phyloP scores from a whole-genome alignment of 2,113 vertebrate genomes.

The Podarcis cretensis region DNA sequence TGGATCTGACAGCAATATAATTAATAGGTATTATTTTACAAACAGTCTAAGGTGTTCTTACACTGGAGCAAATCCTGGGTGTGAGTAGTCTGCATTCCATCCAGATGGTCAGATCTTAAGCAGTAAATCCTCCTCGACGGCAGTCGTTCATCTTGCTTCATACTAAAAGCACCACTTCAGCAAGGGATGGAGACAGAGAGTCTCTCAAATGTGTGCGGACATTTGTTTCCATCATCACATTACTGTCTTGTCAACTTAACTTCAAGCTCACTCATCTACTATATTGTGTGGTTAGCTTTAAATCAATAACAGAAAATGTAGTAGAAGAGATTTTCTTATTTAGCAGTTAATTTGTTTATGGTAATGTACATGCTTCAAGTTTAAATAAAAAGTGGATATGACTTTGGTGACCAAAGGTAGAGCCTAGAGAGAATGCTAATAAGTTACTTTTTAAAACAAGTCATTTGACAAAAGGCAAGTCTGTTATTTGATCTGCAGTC shows the following conservation, averaged over 20 bases:
- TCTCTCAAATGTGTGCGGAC: neutral
- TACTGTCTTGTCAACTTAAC: conserved; percentile 2
- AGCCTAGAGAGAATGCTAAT: neutral
- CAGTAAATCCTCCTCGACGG: neutral
- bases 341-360: neutral
- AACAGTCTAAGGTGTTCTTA: neutral
- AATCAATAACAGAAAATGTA: neutral
- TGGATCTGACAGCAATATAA: neutral
- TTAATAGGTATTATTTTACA: neutral
- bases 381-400: neutral
- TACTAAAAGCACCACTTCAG: neutral
- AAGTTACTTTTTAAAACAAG: neutral
- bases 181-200: neutral
- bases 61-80: neutral
- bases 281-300: neutral
- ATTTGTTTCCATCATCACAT: neutral
- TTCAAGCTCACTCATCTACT: neutral
- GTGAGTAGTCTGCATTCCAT: neutral
- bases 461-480: neutral
- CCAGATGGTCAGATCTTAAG: neutral
- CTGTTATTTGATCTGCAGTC: neutral
- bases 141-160: neutral
- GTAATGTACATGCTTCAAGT: neutral
- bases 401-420: neutral
- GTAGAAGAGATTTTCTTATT: neutral